phyloP scores from a whole-genome alignment of 2,888 invertebrate genomes.

The Plagiodera versicolora region DNA sequence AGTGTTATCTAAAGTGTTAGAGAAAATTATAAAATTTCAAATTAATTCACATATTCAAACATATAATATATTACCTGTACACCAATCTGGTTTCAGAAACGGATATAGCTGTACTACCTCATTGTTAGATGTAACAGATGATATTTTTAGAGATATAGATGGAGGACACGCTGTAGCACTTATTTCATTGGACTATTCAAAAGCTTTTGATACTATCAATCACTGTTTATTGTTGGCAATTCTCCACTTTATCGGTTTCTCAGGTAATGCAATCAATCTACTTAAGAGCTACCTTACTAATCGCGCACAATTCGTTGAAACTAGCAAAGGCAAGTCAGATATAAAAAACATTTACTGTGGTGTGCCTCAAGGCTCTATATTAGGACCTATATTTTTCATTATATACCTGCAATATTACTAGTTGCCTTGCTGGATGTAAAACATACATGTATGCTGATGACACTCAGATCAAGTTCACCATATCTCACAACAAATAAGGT shows the following conservation, averaged over 20 bases:
- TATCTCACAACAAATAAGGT: neutral
- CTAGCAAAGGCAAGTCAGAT: too few relatives aligned
- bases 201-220: neutral
- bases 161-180: neutral
- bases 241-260: neutral
- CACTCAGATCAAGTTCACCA: neutral
- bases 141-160: neutral
- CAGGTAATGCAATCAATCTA: neutral
- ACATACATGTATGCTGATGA: neutral
- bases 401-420: neutral
- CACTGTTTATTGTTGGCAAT: neutral
- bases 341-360: too few relatives aligned
- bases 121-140: too few relatives aligned
- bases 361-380: neutral
- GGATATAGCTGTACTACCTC: too few relatives aligned
- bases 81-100: too few relatives aligned
- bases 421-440: neutral
- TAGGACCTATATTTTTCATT: neutral
- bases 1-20: neutral
- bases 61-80: too few relatives aligned
- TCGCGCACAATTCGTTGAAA: neutral
- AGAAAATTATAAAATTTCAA: neutral
- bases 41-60: neutral
- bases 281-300: neutral
- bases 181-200: neutral